Evolutionary conservation across 1,140 invertebrate species (phyloP).

Genomic region (Phenacoccus solenopsis): DNA sequence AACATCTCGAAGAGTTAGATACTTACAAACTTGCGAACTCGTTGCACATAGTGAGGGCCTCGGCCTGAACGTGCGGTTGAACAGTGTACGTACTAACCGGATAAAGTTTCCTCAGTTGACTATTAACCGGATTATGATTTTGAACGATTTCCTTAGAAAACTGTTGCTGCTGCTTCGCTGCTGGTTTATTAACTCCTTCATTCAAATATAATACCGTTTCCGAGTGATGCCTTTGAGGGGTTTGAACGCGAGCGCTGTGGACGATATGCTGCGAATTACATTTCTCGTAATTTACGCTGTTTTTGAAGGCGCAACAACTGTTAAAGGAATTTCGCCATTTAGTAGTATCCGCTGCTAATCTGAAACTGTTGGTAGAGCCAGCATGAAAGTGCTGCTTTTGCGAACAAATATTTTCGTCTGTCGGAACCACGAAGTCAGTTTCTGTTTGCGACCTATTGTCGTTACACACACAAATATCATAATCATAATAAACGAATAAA

Average conservation of each 20-base stretch:
- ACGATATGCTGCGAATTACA: constrained; percentile 48
- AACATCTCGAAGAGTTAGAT: too few species aligned
- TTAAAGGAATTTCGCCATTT: constrained; percentile 59
- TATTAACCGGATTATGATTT: constrained; percentile 33
- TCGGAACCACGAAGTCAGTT: constrained; percentile 42
- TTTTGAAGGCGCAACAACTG: constrained; percentile 33
- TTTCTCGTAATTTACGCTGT: not conserved
- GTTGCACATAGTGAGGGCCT: too few species aligned
- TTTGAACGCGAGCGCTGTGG: constrained; percentile 63
- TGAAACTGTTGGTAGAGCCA: too few species aligned
- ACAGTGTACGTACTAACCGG: constrained; percentile 47
- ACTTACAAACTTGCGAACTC: too few species aligned
- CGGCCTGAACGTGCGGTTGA: constrained; percentile 24
- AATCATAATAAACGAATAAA: too few species aligned
- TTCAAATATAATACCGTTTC: constrained; percentile 60
- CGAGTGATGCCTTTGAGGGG: constrained; percentile 65
- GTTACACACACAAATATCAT: too few species aligned
- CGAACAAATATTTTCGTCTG: constrained; percentile 27
- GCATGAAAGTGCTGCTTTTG: not conserved
- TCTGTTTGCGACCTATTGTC: constrained; percentile 45
- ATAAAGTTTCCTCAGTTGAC: constrained; percentile 38
- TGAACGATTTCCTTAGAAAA: not conserved
- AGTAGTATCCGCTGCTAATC: constrained; percentile 63
- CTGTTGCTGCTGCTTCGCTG: constrained; percentile 1
- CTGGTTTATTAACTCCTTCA: not conserved